These are phyloP conservation scores for Isurus oxyrinchus DNA, from an alignment of 2,113 vertebrate species.

Conservation along the genomic window DNA sequence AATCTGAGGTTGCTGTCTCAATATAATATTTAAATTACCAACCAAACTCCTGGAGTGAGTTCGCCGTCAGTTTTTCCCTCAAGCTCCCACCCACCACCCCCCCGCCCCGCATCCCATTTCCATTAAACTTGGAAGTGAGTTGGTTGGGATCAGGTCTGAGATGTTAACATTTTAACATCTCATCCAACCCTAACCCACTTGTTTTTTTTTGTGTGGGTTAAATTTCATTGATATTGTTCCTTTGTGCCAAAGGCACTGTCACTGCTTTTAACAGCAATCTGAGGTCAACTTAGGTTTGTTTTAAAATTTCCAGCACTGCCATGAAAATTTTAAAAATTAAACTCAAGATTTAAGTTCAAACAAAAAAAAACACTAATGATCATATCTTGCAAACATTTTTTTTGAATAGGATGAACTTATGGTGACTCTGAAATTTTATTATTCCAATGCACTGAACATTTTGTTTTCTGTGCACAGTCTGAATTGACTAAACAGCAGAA, in stretches of 20 bases:
- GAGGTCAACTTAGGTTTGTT: not conserved
- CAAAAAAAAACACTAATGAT: not conserved
- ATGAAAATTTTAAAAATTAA: not conserved
- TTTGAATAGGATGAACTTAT: not conserved
- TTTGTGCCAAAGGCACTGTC: not conserved
- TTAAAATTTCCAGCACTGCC: not conserved
- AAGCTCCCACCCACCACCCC: no score
- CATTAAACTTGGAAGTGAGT: not conserved
- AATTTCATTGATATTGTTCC: not conserved
- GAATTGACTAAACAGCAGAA: slow-evolving; percentile 70
- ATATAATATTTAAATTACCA: not conserved
- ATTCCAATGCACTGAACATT: not conserved
- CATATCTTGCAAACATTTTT: not conserved
- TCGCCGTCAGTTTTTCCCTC: not conserved
- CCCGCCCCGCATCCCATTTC: no score
- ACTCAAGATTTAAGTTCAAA: not conserved
- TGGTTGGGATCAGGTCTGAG: not conserved
- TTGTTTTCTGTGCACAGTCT: slow-evolving; percentile 47
- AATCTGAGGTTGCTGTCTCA: not conserved
- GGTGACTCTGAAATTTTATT: not conserved
- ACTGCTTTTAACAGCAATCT: not conserved
- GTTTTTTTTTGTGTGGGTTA: not conserved
- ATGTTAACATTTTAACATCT: not conserved
- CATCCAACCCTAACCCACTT: not conserved
- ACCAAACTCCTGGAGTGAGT: not conserved